A percentile compares a stretch with the other conserved stretches of the same genome.
Conservation (phyloP, 2,113 vertebrate species). For the Neogale vison region DNA sequence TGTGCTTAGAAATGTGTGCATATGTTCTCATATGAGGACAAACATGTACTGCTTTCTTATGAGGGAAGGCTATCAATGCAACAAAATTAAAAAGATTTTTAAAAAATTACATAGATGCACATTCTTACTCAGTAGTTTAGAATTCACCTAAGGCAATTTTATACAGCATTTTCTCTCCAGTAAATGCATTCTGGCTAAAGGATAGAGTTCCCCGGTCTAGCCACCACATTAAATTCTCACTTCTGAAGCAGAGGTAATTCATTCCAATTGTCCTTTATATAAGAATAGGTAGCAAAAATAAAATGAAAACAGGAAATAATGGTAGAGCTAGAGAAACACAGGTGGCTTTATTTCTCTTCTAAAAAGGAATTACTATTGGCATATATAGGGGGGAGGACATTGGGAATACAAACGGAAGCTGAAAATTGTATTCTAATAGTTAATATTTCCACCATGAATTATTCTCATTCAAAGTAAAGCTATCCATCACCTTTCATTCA, state of each 20-base stretch:
- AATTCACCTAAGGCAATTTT: slow-evolving; percentile 67
- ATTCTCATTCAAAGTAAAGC: slow-evolving; percentile 31
- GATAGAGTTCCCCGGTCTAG: neutral
- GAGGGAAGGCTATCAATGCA: neutral
- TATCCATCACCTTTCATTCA: neutral
- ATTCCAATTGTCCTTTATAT: neutral
- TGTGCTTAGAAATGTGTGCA: neutral
- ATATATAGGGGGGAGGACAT: neutral
- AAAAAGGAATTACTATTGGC: neutral
- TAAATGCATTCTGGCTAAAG: slow-evolving; percentile 53
- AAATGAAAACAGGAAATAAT: neutral
- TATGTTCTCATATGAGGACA: neutral
- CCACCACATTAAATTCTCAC: neutral
- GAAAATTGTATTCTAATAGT: neutral
- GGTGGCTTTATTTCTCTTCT: neutral
- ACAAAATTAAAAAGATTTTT: neutral
- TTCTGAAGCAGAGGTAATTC: slow-evolving; percentile 33
- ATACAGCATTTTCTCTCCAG: slow-evolving; percentile 27
- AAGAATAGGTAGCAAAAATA: neutral
- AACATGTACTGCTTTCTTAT: neutral
- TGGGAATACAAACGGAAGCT: neutral
- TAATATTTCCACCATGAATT: neutral
- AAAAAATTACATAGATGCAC: neutral
- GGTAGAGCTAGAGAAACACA: neutral
- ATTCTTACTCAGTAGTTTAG: slow-evolving; percentile 49